Evolutionary conservation across 2,113 vertebrate species (phyloP), one percentile per base, ranked within the genome.

Genomic region (Puntigrus tetrazona): DNA sequence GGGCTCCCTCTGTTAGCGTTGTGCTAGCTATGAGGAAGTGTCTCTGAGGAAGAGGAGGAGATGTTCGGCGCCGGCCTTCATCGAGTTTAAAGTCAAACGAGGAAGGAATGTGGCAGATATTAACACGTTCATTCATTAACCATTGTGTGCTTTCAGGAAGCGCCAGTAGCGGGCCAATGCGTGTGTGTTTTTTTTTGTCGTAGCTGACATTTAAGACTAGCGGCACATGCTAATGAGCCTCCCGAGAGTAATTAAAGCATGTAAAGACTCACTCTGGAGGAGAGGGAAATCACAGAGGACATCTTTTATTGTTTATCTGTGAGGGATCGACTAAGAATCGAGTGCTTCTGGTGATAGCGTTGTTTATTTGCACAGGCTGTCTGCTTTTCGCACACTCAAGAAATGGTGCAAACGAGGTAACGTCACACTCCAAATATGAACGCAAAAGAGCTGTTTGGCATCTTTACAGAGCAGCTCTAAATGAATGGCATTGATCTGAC

Each of bases 101-200:
- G 78, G 78, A 80, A 80, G 78, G 41, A 67, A 29, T 63, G 31
- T 22, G 75, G 29, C 52, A 57, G 47, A 78, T 43, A 63, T 4
- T 29, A 52, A 22, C 36, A 52, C 10, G 43, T 81, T 50, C 14
- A 59, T 31, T 36, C 11, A 78, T 63, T 57, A 78, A 70, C 74
- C 75, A 57, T 57, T 78, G 83, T 84, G 41, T 65, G 38, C 52
- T 79, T 29, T 61, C 20, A 85, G 65, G 69, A 85, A 85, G 67
- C 67, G 31, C 61, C 29, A 67, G 11, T 5, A 50, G n/a, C 29
- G 20, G 63, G 52, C n/a, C n/a, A 67, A 11, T 20, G 16, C 27
- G 38, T 4, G 16, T n/a, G 6, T 72, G 27, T 57, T 79, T 4
- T 20, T 38, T 52, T 50, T n/a, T 45, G 29, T 55, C 55, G 0